Evolutionary conservation across 1,140 invertebrate genomes (phyloP).

Genomic region (Papilio xuthus): DNA sequence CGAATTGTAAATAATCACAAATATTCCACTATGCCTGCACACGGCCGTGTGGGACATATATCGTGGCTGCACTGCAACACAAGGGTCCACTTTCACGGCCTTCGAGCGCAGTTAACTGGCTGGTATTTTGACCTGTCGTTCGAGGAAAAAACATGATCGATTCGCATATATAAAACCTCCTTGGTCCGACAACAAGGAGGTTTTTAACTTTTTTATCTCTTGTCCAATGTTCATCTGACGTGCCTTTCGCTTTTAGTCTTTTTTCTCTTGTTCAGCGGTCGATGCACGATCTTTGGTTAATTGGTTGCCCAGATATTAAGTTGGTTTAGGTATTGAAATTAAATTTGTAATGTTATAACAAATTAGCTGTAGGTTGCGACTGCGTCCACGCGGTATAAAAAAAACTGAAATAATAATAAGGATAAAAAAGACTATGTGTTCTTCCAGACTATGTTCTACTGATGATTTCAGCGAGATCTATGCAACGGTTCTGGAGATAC

Average conservation of each 20-base stretch:
- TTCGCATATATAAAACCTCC: background rate
- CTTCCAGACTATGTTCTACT: too few species aligned
- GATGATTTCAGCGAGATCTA: too few species aligned
- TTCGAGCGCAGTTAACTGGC: background rate
- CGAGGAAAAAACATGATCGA: conserved; percentile 12
- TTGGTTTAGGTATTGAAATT: background rate
- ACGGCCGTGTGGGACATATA: background rate
- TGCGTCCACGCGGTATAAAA: too few species aligned
- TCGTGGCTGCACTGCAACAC: background rate
- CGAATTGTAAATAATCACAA: background rate
- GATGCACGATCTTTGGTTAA: background rate
- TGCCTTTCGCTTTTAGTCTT: background rate
- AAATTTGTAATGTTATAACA: background rate
- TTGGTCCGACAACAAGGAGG: background rate
- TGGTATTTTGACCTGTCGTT: conserved; percentile 21
- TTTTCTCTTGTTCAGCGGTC: background rate
- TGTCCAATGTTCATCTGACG: conserved; percentile 3
- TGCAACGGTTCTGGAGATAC: too few species aligned
- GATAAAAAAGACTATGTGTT: too few species aligned
- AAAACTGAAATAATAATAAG: too few species aligned
- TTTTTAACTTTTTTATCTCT: background rate
- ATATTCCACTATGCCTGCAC: background rate
- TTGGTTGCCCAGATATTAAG: background rate
- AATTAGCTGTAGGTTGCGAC: too few species aligned
- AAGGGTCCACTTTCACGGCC: conserved; percentile 29